Evolutionary conservation across 2,113 vertebrate species (phyloP), one percentile per base, ranked within the genome.

Genomic region (Peromyscus californicus): DNA sequence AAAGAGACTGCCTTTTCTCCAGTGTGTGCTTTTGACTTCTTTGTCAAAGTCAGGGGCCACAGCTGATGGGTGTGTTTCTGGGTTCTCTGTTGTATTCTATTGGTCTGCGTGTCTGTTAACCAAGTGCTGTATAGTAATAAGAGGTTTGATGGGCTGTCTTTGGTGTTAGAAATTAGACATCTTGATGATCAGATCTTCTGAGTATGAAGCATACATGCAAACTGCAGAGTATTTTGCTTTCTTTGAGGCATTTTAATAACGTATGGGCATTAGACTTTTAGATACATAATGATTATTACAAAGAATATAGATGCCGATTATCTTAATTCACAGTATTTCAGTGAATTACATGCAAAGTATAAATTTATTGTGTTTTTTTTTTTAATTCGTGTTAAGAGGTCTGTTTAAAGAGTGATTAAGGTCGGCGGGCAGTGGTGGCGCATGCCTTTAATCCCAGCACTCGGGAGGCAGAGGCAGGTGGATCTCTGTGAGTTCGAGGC

Each of bases 201-300:
- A 85, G 7, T 79, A 22, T 75, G 92, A 72, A 59, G 57, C n/a
- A 48, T 90, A 45, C 2, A n/a, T 82, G 9, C 22, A 90, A 87
- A 96, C 48, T 90, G 21, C 65, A 87, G 33, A 82, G 19, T 88
- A 93, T 96, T 95, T 89, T 51, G 91, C 29, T 74, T 90, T 80
- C n/a, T 96, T 67, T 90, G 84, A 63, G 33, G 0, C 24, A 2
- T 93, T 96, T 72, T 36, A 82, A 26, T 61, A 76, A 24, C 89
- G 96, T 21, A 96, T 1, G 82, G 61, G 93, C 75, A 72, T 57
- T 70, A 45, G 13, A 92, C 75, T 11, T 93, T 93, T 33, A 83
- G 19, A 16, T 92, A 54, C 9, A 65, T 95, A 29, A 57, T 94
- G 54, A 82, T 75, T 91, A 61, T 91, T 90, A 59, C 0, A 91